Conservation (phyloP, 2,797 vertebrate species). For the Lepilemur ruficaudatus region DNA sequence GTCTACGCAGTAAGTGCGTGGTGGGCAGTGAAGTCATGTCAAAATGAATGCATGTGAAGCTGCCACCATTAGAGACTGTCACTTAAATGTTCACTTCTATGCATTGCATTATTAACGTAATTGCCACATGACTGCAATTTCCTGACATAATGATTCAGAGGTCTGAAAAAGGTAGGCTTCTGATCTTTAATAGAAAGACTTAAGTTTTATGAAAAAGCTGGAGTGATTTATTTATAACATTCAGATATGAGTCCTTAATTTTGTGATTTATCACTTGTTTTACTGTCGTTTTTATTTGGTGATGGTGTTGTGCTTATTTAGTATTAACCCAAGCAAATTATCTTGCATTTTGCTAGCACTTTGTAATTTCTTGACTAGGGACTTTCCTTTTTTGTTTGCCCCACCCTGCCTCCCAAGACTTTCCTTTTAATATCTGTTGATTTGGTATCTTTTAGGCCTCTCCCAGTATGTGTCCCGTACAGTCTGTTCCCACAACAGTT, state of each 20-base stretch:
- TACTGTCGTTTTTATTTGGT: constrained; percentile 38
- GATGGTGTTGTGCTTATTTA: neutral
- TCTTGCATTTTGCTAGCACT: constrained; percentile 25
- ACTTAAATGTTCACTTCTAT: constrained; percentile 10
- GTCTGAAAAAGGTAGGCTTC: constrained; percentile 50
- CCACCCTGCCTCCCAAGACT: neutral
- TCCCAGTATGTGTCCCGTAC: constrained; percentile 73
- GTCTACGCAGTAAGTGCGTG: constrained; percentile 51
- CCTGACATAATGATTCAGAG: neutral
- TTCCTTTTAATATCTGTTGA: constrained; percentile 44
- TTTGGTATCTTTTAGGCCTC: constrained; percentile 80
- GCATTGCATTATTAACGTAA: neutral
- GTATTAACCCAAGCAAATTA: constrained; percentile 51
- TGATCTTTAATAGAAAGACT: constrained; percentile 25
- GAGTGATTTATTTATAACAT: constrained; percentile 14
- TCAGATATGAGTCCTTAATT: constrained; percentile 33
- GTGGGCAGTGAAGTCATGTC: constrained; percentile 32
- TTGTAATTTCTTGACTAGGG: neutral
- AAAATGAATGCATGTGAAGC: constrained; percentile 22
- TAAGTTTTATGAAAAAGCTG: constrained; percentile 37
- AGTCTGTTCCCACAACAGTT: constrained; percentile 82
- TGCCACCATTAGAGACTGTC: constrained; percentile 38
- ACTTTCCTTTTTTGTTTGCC: neutral
- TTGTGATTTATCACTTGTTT: constrained; percentile 34
- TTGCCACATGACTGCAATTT: constrained; percentile 9